Percentiles rank a stretch among this genome's conserved stretches.
Evolutionary conservation across 2,888 invertebrate genomes (phyloP).

Genomic region (Adelphocoris suturalis): DNA sequence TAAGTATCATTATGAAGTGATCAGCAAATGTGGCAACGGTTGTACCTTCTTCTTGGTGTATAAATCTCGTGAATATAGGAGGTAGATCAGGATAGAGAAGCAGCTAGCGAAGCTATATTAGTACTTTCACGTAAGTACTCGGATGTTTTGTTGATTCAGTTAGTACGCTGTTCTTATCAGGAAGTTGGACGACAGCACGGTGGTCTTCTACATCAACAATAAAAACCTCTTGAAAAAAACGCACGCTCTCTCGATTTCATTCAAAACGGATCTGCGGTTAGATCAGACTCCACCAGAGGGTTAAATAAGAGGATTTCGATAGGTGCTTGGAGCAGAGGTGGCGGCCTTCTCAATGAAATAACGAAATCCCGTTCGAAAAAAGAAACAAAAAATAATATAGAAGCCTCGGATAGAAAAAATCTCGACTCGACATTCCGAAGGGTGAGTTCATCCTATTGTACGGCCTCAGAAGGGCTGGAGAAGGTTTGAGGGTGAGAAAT

Average conservation of each 20-base stretch:
- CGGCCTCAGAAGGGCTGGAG: not conserved
- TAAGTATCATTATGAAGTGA: too few relatives aligned
- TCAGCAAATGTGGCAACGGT: too few relatives aligned
- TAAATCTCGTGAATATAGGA: too few relatives aligned
- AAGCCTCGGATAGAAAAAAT: not conserved
- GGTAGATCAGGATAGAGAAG: too few relatives aligned
- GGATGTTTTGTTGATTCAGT: too few relatives aligned
- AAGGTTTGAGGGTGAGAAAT: slow-evolving; percentile 59
- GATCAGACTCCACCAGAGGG: not conserved
- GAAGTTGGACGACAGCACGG: not conserved
- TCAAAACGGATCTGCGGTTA: slow-evolving; percentile 22
- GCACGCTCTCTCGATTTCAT: not conserved
- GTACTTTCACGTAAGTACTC: too few relatives aligned
- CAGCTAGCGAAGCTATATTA: too few relatives aligned
- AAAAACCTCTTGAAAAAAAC: not conserved
- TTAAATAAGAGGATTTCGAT: not conserved
- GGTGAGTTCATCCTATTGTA: slow-evolving; percentile 51
- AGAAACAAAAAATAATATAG: not conserved
- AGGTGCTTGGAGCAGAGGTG: not conserved
- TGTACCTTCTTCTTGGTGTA: too few relatives aligned
- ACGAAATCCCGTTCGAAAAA: not conserved
- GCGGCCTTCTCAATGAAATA: not conserved
- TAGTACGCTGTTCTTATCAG: too few relatives aligned
- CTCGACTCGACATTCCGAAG: slow-evolving; percentile 49
- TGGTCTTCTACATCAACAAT: not conserved